Base-by-base conservation (phyloP, 1,140 invertebrate species). In the Cyphomyrmex costatus region DNA sequence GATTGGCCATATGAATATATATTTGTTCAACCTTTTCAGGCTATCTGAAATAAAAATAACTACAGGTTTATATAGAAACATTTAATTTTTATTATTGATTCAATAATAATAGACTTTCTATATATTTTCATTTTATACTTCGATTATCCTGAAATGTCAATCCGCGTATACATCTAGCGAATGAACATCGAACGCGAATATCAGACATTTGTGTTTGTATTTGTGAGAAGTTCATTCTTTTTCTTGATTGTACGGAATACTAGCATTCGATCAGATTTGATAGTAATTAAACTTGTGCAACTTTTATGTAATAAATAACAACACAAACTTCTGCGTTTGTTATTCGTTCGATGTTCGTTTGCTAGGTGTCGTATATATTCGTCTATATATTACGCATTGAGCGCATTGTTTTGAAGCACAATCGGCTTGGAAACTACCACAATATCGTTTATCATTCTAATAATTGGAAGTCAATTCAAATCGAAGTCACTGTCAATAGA, bases 381-480 rank as follows among this genome's bases (percentile, higher is more conserved):
- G n/a, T n/a, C n/a, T n/a, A n/a, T 46, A 30, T 33, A 61, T 51
- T 46, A 56, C 3, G 24, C 3, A 27, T 56, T 56, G 33, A 36
- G 6, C 10, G 10, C 19, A 12, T 60, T 73, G 12, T 24, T 56
- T 71, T 56, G 5, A 83, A 46, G 8, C 21, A 2, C 58, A 60
- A 46, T 74, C 16, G 33, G 60, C 21, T 71, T 49, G 14, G 12
- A 83, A 14, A 82, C 10, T 6, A 33, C 36, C 42, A 46, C n/a
- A 53, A 51, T 53, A 21, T 68, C 7, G 12, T 82, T 56, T 10
- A 42, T 80, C 24, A 60, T 58, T 10, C n/a, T 2, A 14, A 80
- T 70, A 53, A 82, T 60, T 73, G 53, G 3, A 49, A 74, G 46
- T 60, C 36, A 83, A 61, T 74, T 60, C n/a, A 51, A 14, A 30